These are phyloP conservation scores for Schizotus pectinicornis DNA, from an alignment of 2,888 invertebrate genomes.

Conservation along the genomic window DNA sequence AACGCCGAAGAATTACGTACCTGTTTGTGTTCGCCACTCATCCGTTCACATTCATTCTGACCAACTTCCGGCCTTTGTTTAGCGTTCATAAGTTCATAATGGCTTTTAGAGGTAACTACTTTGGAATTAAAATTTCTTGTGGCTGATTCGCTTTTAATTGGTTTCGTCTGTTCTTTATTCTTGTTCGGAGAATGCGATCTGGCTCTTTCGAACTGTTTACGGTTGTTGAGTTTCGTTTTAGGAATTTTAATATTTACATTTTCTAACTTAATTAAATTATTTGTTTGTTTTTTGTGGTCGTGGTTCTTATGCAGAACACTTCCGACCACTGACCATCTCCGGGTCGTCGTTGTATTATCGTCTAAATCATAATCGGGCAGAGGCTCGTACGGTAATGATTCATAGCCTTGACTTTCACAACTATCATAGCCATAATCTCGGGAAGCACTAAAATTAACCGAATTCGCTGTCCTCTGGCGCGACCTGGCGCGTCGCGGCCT, in stretches of 20 bases:
- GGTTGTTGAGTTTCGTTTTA: conserved; percentile 50
- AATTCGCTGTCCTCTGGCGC: conserved; percentile 41
- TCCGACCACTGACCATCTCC: conserved; percentile 54
- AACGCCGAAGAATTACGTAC: conserved; percentile 35
- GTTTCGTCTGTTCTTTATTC: conserved; percentile 48
- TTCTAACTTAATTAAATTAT: conserved; percentile 39
- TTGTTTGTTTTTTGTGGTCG: conserved; percentile 30
- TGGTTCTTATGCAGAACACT: conserved; percentile 40
- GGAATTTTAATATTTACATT: conserved; percentile 52
- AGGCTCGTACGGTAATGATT: conserved; percentile 54
- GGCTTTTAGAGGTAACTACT: conserved; percentile 52
- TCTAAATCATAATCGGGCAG: conserved; percentile 56
- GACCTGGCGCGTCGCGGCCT: conserved; percentile 40
- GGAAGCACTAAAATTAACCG: conserved; percentile 37
- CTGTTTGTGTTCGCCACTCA: conserved; percentile 47
- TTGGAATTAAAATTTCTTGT: conserved; percentile 40
- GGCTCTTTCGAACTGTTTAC: conserved; percentile 50
- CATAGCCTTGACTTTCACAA: conserved; percentile 51
- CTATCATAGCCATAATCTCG: conserved; percentile 53
- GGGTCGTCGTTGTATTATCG: conserved; percentile 35
- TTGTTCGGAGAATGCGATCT: conserved; percentile 56
- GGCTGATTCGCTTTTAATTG: conserved; percentile 42
- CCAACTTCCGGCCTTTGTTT: conserved; percentile 53
- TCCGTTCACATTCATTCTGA: conserved; percentile 48
- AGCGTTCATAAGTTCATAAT: conserved; percentile 51